Base-by-base conservation (phyloP, 1,140 invertebrate species). In the Condylostylus longicornis region DNA sequence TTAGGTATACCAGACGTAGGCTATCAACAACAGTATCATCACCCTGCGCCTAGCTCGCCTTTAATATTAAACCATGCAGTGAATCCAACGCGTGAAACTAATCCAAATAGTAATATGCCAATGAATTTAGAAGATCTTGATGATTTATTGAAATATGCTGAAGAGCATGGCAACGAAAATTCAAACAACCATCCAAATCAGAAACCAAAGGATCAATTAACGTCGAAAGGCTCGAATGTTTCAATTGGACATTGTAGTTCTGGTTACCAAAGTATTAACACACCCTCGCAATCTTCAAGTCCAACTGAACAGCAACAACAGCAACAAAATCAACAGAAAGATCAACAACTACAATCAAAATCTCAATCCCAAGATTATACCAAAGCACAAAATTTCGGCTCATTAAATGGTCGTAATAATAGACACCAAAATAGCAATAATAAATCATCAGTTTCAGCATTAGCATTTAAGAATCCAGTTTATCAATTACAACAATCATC, bases 201-300 rank as follows among this genome's bases (percentile, higher is more conserved):
- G 38, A 63, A 62, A 47, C 47, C 51, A 13, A 59, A 65, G 33
- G 67, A 69, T 35, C 64, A 55, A 34, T 32, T 61, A 18, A 65
- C 70, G 27, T 72, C 69, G 23, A 75, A 75, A 47, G 75, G 75
- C 22, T 78, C 75, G 31, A 77, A 79, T 48, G 69, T 74, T 3
- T 82, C 81, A 2, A 83, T 88, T 38, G 81, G 82, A 81, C 41
- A 79, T 84, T 36, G 82, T 81, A 86, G 82, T 17, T 88, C 83
- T 2, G 85, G 85, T 2, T 91, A 90, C 54, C 86, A 91, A 61
- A 88, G 84, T 47, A 85, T 88, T 50, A 81, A 82, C 4, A 83
- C 82, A 5, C 87, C 86, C 55, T 88, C 83, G 50, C 84, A 87
- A 56, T 87, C 82, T 40, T 86, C 79, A 46, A 87, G 82, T 53